Conservation (phyloP, 2,888 invertebrate genomes). For the Lithophane leautieri region DNA sequence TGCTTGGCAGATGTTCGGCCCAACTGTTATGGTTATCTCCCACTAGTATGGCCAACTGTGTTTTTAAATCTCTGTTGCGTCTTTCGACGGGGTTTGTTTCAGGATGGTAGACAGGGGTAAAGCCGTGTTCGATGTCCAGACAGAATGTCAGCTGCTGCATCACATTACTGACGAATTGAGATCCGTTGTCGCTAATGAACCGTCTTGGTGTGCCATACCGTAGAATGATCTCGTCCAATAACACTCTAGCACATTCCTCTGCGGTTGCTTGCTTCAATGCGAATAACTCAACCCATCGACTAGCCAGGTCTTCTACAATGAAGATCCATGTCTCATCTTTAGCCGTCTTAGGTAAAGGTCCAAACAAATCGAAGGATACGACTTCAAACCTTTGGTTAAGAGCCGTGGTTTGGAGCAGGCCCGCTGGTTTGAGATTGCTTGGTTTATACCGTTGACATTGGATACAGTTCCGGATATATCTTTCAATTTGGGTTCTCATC, state of each 20-base stretch:
- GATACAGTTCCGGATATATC: conserved; percentile 41
- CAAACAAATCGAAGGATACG: conserved; percentile 59
- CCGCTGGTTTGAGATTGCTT: conserved; percentile 56
- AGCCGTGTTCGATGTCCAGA: neutral
- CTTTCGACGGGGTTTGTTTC: neutral
- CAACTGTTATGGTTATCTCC: neutral
- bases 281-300: conserved; percentile 5
- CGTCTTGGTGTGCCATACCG: conserved; percentile 3
- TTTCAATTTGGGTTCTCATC: too few species aligned
- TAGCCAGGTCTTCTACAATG: neutral
- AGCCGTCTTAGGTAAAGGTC: conserved; percentile 23
- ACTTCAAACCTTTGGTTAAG: conserved; percentile 53
- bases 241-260: conserved; percentile 1
- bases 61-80: neutral
- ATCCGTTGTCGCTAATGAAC: conserved; percentile 7
- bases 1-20: conserved; percentile 10
- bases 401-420: conserved; percentile 48
- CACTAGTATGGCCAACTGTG: conserved; percentile 3
- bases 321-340: neutral
- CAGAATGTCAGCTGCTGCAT: neutral
- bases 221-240: conserved; percentile 4
- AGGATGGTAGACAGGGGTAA: neutral
- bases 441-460: conserved; percentile 55
- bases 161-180: conserved; percentile 7
- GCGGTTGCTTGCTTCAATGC: conserved; percentile 5